These are phyloP conservation scores for Hyles lineata DNA, from an alignment of 2,888 invertebrate genomes.

Conservation along the genomic window DNA sequence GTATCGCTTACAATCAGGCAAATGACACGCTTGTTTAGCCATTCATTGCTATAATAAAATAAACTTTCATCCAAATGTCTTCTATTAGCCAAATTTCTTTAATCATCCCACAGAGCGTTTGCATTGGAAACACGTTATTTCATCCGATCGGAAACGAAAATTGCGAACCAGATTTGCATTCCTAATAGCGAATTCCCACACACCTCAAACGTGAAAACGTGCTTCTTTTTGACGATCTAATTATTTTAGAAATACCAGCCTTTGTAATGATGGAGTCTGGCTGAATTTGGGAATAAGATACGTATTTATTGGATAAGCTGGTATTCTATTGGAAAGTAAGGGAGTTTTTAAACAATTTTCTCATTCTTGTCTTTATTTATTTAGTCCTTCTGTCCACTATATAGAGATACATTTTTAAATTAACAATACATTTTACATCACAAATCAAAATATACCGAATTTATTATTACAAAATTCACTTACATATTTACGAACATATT, in stretches of 20 bases:
- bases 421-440: no score
- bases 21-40: no score
- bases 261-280: neutral
- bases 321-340: no score
- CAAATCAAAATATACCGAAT: neutral
- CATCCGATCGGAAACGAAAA: slow-evolving; percentile 9
- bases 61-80: no score
- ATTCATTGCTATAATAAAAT: no score
- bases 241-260: neutral
- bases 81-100: neutral
- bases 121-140: slow-evolving; percentile 16
- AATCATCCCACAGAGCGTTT: slow-evolving; percentile 3
- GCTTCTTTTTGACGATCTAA: neutral
- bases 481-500: neutral
- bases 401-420: no score
- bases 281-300: neutral
- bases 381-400: no score
- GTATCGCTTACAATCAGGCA: no score
- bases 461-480: neutral
- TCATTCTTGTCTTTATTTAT: no score
- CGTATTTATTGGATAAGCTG: no score
- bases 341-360: no score
- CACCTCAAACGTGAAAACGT: slow-evolving; percentile 15
- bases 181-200: slow-evolving; percentile 13
- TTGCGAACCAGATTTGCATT: slow-evolving; percentile 16